Evolutionary conservation across 2,113 vertebrate species (phyloP), one percentile per base, ranked within the genome.

Genomic region (Cromileptes altivelis): DNA sequence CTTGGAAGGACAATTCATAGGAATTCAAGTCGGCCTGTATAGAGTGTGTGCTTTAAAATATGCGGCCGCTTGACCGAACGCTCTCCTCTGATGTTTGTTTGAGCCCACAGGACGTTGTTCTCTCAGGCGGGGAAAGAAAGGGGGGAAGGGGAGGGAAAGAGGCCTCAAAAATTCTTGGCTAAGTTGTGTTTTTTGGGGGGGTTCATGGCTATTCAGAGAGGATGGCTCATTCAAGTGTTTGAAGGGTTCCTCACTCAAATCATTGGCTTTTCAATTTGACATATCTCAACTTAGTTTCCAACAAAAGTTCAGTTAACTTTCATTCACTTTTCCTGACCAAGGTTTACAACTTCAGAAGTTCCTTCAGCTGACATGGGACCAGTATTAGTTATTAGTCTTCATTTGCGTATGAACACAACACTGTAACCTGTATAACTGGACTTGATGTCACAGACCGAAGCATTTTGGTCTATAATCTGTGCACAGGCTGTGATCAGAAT

Each of bases 11-110:
- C 57, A 2, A 42, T 60, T 84, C 70, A 57, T 21, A 84, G 80
- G 91, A 93, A 91, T 90, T 85, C 65, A 33, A 60, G 56, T 65
- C 70, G 17, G 78, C 81, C 79, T 61, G 81, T 74, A 53, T 57
- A 67, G 18, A 25, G 78, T 61, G 27, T 52, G 57, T 17, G 52
- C 78, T 86, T 78, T 82, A 80, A 88, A 89, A 91, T 78, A 82
- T 90, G 82, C 69, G 10, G 0, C 14, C 2, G 64, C 78, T 81
- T 61, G 57, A 81, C 72, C 50, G 18, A 64, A 17, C 53, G 4
- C 65, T 81, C 78, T 65, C 63, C 2, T 85, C 65, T 67, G 58
- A 65, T 62, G 72, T 81, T 14, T 23, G 60, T 71, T 53, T 5
- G 63, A 71, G 76, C 84, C 71, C 58, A 14, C 3, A 42, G 79